Base-by-base conservation (phyloP, 2,113 vertebrate species). In the Corythornis vintsioides region DNA sequence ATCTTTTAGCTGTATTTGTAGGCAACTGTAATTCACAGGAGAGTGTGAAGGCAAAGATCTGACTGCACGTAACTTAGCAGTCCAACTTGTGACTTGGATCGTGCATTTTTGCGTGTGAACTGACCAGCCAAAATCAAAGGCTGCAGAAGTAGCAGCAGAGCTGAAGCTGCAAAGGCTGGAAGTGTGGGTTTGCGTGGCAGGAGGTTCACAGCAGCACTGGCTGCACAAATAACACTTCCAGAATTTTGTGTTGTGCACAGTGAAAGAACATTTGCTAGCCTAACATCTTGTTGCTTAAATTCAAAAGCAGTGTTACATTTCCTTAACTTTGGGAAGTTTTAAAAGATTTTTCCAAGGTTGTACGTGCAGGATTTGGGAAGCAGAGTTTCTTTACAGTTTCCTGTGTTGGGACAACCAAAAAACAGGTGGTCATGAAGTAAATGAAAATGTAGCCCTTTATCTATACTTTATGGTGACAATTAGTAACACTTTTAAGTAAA, bases 131-230 rank as follows among this genome's bases (percentile, higher is more conserved):
- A 71, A 75, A 50, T 66, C 35, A 64, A 65, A 75, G 57, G 53
- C 43, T 92, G 67, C 66, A 78, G 65, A 79, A 57, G 53, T 8
- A 40, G 21, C 73, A 77, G 64, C 69, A 38, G 84, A 70, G 38
- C 52, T 65, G 57, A 42, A 84, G 67, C 14, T 10, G 4, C 56
- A 48, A 52, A 59, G 43, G 15, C 31, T 86, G 52, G 25, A 88
- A 38, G 10, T 0, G 0, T 2, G 0, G 4, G 13, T 47, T 20
- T 28, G 31, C 19, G 8, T 19, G 38, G 43, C 26, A 80, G 43
- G 15, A 11, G 7, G 35, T 13, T 45, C 33, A 19, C 21, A 63
- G 65, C 55, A 82, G 33, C 0, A 0, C 53, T 59, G 77, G 29
- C 28, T 80, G 35, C 10, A 1, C 22, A 25, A 35, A 15, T 40